Conservation (phyloP, 2,888 invertebrate genomes). For the Onchidella celtica region DNA sequence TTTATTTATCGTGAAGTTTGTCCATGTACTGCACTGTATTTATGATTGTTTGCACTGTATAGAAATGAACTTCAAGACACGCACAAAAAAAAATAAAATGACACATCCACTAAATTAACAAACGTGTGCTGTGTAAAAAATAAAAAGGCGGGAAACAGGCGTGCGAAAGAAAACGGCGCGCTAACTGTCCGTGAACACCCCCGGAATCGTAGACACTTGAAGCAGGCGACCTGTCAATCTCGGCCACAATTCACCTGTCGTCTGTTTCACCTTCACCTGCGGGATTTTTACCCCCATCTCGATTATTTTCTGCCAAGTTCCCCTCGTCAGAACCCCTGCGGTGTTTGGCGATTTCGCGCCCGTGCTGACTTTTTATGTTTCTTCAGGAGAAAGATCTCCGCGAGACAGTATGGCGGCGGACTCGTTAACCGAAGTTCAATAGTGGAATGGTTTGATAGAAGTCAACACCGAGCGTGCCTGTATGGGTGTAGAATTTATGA, state of each 20-base stretch:
- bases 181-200: slow-evolving; percentile 39
- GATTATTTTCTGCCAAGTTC: not conserved
- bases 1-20: no score
- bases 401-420: not conserved
- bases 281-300: slow-evolving; percentile 2
- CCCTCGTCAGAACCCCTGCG: not conserved
- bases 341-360: not conserved
- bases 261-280: slow-evolving; percentile 39
- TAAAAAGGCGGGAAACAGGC: slow-evolving; percentile 19
- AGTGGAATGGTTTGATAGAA: not conserved
- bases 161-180: slow-evolving; percentile 4
- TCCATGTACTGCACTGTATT: no score
- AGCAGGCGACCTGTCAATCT: slow-evolving; percentile 39
- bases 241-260: slow-evolving; percentile 35
- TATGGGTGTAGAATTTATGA: no score
- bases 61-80: no score
- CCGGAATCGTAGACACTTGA: slow-evolving; percentile 7
- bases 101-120: not conserved
- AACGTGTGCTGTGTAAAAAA: not conserved
- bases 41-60: no score
- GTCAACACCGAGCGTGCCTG: no score
- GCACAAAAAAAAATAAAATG: not conserved
- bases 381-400: not conserved
- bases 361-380: not conserved
- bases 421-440: not conserved